Evolutionary conservation across 92 coral and sea anemone genomes (phyloP), one percentile per base, ranked within the genome.

Genomic region (Bergia sp.): DNA sequence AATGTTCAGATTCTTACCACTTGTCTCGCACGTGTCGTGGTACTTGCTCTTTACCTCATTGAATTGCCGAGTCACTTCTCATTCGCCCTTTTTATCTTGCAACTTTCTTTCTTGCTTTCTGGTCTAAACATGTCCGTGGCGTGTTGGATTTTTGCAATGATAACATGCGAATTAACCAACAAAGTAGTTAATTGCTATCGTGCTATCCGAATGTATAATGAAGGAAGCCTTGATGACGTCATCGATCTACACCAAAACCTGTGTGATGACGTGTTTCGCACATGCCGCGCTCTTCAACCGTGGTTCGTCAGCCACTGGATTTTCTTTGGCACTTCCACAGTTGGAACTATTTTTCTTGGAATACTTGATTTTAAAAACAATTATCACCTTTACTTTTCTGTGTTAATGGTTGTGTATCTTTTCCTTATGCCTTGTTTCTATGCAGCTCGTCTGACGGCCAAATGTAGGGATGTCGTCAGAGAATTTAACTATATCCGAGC

Each of bases 231-330:
- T 9, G 77, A 73, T n/a, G 77, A 73, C 40, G 77, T 73, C 29
- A 29, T 29, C 40, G 39, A 73, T 21, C 6, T 73, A 5, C 77
- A 73, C 42, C 77, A 73, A 73, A 36, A 1, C 12, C 77, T 73
- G 77, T 73, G 29, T 29, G 29, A 29, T 29, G 29, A 29, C 29
- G 29, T 29, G 29, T 29, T 29, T 29, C 29, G 29, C 77, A 73
- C 77, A 2, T 73, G 77, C 77, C 41, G 77, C 7, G 77, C 77
- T 23, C 77, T 73, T 73, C 77, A 73, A 36, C 77, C 77, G 5
- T 73, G 77, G 77, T 73, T 73, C 23, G 77, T 73, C 39, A 73
- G 77, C 77, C 77, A 73, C 15, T 73, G 77, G 77, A 36, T 73
- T n/a, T 36, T 73, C 77, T 21, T n/a, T 47, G 53, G 53, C 53